phyloP scores from a whole-genome alignment of 2,797 vertebrate species.

The Pangasius macronema region DNA sequence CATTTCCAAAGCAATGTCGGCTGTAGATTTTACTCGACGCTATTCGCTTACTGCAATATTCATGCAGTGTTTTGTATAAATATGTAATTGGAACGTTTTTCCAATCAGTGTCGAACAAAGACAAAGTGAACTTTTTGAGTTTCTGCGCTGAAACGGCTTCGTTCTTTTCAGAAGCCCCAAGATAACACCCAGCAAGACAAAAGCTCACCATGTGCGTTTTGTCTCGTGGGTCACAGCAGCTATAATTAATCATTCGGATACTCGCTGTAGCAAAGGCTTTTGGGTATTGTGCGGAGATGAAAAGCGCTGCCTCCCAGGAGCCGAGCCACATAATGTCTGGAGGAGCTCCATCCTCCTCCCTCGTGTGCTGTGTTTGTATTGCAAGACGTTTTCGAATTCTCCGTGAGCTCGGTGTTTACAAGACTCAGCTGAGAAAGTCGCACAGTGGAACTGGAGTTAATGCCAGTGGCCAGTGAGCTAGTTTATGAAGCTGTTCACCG shows the following conservation, averaged over 20 bases:
- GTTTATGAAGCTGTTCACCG: not conserved
- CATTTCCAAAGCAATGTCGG: not conserved
- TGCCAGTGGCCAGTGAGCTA: not conserved
- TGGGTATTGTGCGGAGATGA: conserved; percentile 43
- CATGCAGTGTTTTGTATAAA: not conserved
- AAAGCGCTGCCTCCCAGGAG: conserved; percentile 40
- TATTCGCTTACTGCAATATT: not conserved
- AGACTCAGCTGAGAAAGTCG: not conserved
- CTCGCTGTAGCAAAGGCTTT: conserved; percentile 34
- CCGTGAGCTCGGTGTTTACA: not conserved
- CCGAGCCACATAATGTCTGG: not conserved
- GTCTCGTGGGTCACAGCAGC: conserved; percentile 56
- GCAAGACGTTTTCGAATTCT: not conserved
- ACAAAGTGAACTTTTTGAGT: not conserved
- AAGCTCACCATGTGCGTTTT: conserved; percentile 11
- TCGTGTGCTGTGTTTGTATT: not conserved
- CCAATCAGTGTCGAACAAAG: conserved; percentile 1
- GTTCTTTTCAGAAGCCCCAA: not conserved
- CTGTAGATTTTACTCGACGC: not conserved
- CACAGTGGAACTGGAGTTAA: not conserved
- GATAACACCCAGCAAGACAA: conserved; percentile 35
- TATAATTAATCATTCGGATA: conserved; percentile 38
- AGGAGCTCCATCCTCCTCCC: not conserved
- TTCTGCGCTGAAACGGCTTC: not conserved
- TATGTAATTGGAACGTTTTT: conserved; percentile 14